Base-by-base conservation (phyloP, 2,113 vertebrate species). In the Brachionichthys hirsutus region DNA sequence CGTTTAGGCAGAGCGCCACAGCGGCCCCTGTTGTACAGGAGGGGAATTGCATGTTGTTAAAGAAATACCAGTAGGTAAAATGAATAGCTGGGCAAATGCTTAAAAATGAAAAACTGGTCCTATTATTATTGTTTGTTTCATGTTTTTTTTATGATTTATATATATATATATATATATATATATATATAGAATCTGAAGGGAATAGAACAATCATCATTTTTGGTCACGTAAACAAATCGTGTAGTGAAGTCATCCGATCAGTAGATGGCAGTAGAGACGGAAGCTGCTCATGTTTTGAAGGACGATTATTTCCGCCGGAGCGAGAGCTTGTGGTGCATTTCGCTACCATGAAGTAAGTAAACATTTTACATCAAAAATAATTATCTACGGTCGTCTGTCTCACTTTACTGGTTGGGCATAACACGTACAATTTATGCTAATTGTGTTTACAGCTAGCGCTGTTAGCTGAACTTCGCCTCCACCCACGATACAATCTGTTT, bases 281-380 rank as follows among this genome's bases (percentile, higher is more conserved):
- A 81, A 81, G 73, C 43, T 3, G 3, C 4, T 50, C 12, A 2
- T 13, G 8, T 13, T 1, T 0, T 19, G 5, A 13, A 13, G 5
- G 3, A 0, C 0, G 7, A 5, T 10, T 2, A 0, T 18, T 46
- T 44, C 12, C 53, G 9, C 6, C n/a, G 1, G 0, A 38, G 2
- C 54, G 1, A 15, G 34, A 1, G 11, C 13, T 8, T 15, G 0
- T 3, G 0, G 2, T 12, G 1, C 0, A 0, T n/a, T 2, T 2
- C 6, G 7, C 12, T 50, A 73, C 1, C 49, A 88, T 88, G 87
- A 88, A 88, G 87, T 88, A 49, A 85, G 87, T 84, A 1, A n/a
- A 51, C 11, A n/a, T 19, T 6, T 15, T 17, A 0, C 24, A 30
- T 30, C 24, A 30, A 30, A 30, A 30, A 30, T 30, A 30, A 30